Conservation (phyloP, 2,888 invertebrate genomes). For the Petrolisthes cinctipes region DNA sequence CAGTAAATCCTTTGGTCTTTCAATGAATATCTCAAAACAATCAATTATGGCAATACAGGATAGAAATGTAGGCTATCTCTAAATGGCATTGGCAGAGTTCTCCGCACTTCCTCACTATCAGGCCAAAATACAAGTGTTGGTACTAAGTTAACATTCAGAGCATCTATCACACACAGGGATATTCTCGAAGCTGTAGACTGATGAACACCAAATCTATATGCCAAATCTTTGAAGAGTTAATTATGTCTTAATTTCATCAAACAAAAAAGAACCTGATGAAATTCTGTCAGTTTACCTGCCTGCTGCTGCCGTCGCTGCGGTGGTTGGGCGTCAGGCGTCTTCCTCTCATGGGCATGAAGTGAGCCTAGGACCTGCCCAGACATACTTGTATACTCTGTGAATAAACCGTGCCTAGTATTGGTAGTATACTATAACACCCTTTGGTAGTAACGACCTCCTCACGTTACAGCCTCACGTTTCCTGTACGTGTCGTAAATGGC, state of each 20-base stretch:
- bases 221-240: background rate
- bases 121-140: constrained; percentile 20
- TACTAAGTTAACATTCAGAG: constrained; percentile 21
- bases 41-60: constrained; percentile 21
- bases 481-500: too few species aligned
- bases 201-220: background rate
- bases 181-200: too few species aligned
- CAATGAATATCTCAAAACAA: constrained; percentile 31
- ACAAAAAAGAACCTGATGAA: background rate
- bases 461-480: too few species aligned
- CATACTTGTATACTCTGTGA: too few species aligned
- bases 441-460: too few species aligned
- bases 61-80: background rate
- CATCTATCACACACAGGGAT: constrained; percentile 16
- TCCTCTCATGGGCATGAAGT: too few species aligned
- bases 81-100: constrained; percentile 26
- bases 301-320: too few species aligned
- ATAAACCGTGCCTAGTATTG: too few species aligned
- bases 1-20: constrained; percentile 24
- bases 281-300: too few species aligned
- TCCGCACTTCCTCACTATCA: constrained; percentile 1
- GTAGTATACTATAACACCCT: too few species aligned
- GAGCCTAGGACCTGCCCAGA: too few species aligned
- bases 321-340: too few species aligned
- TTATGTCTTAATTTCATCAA: background rate